phyloP scores from a whole-genome alignment of 2,797 vertebrate species.

The Anableps anableps region DNA sequence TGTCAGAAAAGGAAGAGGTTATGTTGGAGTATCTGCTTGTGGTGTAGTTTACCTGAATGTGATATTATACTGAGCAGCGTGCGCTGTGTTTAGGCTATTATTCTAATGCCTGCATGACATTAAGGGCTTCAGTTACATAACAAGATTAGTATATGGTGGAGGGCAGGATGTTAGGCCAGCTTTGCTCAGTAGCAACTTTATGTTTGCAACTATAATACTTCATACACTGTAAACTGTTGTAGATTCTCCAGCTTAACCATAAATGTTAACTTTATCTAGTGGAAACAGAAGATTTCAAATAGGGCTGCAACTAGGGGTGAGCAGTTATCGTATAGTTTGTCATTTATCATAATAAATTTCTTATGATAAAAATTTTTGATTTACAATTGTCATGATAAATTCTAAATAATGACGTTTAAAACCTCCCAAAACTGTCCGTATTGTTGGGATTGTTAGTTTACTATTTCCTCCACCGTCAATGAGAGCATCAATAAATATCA shows the following conservation, averaged over 20 bases:
- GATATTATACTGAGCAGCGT: slow-evolving; percentile 1
- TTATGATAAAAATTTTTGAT: too few relatives aligned
- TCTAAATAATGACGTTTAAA: too few relatives aligned
- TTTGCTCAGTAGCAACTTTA: slow-evolving; percentile 5
- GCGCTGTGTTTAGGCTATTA: slow-evolving; percentile 11
- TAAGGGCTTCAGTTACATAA: slow-evolving; percentile 11
- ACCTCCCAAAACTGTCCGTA: too few relatives aligned
- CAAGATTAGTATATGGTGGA: neutral
- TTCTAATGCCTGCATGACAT: slow-evolving; percentile 14
- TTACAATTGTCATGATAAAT: too few relatives aligned
- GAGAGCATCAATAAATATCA: too few relatives aligned
- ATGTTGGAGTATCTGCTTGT: slow-evolving; percentile 8
- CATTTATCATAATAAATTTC: too few relatives aligned
- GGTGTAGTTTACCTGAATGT: slow-evolving; percentile 19
- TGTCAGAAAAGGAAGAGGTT: slow-evolving; percentile 19
- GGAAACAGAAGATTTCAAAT: neutral
- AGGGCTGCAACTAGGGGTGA: too few relatives aligned
- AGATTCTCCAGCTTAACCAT: neutral
- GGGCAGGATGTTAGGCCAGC: neutral
- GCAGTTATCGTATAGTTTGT: too few relatives aligned
- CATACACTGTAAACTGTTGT: too few relatives aligned
- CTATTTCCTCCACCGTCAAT: too few relatives aligned
- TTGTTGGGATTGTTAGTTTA: too few relatives aligned
- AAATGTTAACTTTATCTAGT: neutral
- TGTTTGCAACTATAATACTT: neutral